Percentiles rank a stretch among this genome's conserved stretches.
phyloP scores from a whole-genome alignment of 2,888 invertebrate species.

The Anticlea derivata region DNA sequence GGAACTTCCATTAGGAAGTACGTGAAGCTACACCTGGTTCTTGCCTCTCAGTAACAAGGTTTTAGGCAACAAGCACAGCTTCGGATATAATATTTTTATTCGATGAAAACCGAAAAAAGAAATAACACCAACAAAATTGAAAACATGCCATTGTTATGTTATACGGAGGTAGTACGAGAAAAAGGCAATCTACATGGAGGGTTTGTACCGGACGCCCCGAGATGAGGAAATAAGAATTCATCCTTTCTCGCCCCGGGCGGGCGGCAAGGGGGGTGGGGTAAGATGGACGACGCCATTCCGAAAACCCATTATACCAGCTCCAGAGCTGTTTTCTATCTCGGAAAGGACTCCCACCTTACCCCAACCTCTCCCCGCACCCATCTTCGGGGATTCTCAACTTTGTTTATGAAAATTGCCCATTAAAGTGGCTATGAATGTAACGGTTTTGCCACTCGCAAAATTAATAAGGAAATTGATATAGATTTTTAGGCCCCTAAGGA shows the following conservation, averaged over 20 bases:
- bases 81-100: too few relatives aligned
- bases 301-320: constrained; percentile 88
- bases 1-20: too few relatives aligned
- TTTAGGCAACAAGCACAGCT: too few relatives aligned
- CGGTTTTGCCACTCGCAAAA: constrained; percentile 80
- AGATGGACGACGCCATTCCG: constrained; percentile 89
- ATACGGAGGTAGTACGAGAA: constrained; percentile 77
- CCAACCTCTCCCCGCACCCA: constrained; percentile 50
- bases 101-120: constrained; percentile 40
- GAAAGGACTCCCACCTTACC: constrained; percentile 70
- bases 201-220: constrained; percentile 78
- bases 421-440: constrained; percentile 83
- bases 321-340: constrained; percentile 85
- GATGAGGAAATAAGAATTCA: constrained; percentile 85
- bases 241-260: constrained; percentile 77
- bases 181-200: constrained; percentile 83
- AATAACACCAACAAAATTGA: constrained; percentile 77
- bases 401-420: constrained; percentile 84
- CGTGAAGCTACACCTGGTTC: too few relatives aligned
- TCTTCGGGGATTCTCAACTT: constrained; percentile 77
- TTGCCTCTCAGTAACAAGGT: too few relatives aligned
- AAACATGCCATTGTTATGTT: constrained; percentile 82
- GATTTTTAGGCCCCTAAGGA: constrained; percentile 63
- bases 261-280: constrained; percentile 66
- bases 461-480: constrained; percentile 83